Base-by-base conservation (phyloP, 2,113 vertebrate species). In the Gobius niger region DNA sequence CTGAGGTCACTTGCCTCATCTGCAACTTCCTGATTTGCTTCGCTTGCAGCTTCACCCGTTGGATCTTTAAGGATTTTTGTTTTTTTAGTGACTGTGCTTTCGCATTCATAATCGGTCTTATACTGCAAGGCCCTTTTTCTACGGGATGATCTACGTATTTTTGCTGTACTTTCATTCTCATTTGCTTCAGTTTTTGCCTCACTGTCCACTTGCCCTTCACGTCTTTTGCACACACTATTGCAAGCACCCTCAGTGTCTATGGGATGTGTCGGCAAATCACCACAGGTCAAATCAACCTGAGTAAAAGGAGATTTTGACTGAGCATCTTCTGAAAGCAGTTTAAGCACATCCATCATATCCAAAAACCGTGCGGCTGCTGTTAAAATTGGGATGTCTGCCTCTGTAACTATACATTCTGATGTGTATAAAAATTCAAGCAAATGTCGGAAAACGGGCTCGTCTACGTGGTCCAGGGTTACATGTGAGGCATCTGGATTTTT, bases 351-450 rank as follows among this genome's bases (percentile, higher is more conserved):
- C 84, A 96, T 96, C 89, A 99, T 98, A 85, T 99, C 96, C 76
- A 99, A 90, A 87, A 98, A 96, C 47, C 95, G 94, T 11, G 98
- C 97, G 0, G 97, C 96, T 87, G 97, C 94, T 16, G 94, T 85
- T 16, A 99, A 89, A 71, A 94, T 88, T 0, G 94, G 94, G 63
- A 98, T 93, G 70, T 96, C 96, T 49, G 88, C 91, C 73, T 96
- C 94, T 78, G 93, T 89, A 3, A 99, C 92, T 7, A 93, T 88
- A 67, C 97, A 96, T 75, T 98, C 94, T 0, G 97, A 96, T 0
- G 96, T 97, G 86, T 99, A 99, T 13, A 99, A 90, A 79, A 99
- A 96, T 63, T 94, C 90, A 40, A 99, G 95, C 74, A 99, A 90
- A 80, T 95, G 95, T 42, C 92, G 93, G 86, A 99, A 99, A 41